Percentiles rank a stretch among this genome's conserved stretches.
These are phyloP conservation scores for Lysandra coridon DNA, from an alignment of 2,888 invertebrate genomes.

Conservation along the genomic window DNA sequence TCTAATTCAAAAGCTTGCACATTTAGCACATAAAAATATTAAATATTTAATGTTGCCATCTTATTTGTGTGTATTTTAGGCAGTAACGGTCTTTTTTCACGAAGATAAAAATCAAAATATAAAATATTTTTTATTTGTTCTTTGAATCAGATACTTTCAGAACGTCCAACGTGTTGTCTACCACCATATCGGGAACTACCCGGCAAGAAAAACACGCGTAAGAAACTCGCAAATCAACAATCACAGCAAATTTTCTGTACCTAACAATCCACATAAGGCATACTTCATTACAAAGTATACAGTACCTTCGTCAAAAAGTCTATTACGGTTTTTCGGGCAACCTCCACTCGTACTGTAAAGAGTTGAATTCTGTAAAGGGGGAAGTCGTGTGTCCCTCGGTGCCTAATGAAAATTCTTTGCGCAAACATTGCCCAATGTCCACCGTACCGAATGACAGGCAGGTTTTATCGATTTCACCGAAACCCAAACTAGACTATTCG, in stretches of 20 bases:
- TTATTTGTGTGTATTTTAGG: too few species aligned
- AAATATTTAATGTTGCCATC: neutral
- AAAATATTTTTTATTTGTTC: too few species aligned
- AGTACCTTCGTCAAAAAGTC: slow-evolving; percentile 5
- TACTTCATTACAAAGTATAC: neutral
- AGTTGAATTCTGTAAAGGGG: slow-evolving; percentile 34
- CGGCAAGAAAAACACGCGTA: too few species aligned
- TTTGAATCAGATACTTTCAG: neutral
- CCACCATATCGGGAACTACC: too few species aligned
- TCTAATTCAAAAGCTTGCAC: slow-evolving; percentile 31
- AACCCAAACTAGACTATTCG: neutral
- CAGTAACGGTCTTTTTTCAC: too few species aligned
- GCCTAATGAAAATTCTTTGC: slow-evolving; percentile 50
- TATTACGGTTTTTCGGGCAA: neutral
- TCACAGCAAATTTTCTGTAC: neutral
- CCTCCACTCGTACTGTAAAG: neutral
- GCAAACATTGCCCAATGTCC: slow-evolving; percentile 44
- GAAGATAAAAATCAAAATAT: too few species aligned
- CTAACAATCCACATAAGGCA: neutral
- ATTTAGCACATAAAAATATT: slow-evolving; percentile 1
- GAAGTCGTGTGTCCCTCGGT: slow-evolving; percentile 42
- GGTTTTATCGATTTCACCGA: slow-evolving; percentile 39
- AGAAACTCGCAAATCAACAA: too few species aligned
- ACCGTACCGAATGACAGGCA: slow-evolving; percentile 43
- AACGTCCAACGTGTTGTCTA: neutral